Conservation (phyloP, 1,140 invertebrate species). For the Bombus haemorrhoidalis region DNA sequence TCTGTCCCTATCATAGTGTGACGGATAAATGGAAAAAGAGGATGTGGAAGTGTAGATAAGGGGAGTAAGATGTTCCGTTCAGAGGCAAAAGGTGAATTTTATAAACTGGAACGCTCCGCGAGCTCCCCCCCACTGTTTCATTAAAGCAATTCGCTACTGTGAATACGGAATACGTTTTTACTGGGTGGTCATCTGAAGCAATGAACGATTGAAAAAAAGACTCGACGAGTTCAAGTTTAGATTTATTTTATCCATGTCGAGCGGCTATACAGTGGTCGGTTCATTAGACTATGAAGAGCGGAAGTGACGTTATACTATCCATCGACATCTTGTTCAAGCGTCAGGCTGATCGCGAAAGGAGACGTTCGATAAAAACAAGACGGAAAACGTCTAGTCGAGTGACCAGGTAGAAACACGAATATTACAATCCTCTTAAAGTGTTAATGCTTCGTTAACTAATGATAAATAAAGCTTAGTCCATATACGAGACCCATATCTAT, state of each 20-base stretch:
- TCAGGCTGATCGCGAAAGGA: not conserved
- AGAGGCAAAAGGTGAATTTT: not conserved
- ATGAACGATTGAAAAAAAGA: too few species aligned
- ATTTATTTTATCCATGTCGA: not conserved
- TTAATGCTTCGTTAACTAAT: not conserved
- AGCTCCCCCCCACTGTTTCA: not conserved
- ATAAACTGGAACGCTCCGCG: not conserved
- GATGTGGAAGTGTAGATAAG: not conserved
- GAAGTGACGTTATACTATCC: not conserved
- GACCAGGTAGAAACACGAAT: not conserved
- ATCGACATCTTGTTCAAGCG: not conserved
- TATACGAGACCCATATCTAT: not conserved
- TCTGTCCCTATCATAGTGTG: too few species aligned
- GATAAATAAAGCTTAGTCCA: not conserved
- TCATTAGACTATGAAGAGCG: conserved; percentile 2
- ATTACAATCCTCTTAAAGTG: not conserved
- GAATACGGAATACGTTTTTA: not conserved
- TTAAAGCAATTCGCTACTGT: not conserved
- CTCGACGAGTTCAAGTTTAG: not conserved
- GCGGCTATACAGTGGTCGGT: not conserved
- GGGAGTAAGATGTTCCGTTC: too few species aligned
- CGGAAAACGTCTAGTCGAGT: not conserved
- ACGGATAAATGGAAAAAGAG: not conserved
- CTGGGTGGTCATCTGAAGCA: not conserved
- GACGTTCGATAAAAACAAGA: conserved; percentile 31